Conservation (phyloP, 2,113 vertebrate species). For the Takifugu bimaculatus region DNA sequence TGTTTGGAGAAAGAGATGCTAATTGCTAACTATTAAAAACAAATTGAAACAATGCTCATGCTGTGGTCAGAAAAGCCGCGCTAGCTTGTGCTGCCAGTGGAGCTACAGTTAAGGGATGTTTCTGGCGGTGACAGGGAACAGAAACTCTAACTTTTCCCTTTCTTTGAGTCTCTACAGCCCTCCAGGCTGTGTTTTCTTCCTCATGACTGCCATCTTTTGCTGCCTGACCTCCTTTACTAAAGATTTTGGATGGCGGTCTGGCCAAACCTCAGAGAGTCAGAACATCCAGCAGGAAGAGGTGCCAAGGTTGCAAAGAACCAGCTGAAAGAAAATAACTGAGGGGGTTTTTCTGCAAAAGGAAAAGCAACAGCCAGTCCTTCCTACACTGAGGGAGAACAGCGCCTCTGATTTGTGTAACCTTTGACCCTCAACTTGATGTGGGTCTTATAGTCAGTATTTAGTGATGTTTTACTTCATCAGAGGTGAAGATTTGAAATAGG, state of each 20-base stretch:
- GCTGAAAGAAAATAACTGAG: not conserved
- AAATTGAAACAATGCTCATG: too few relatives aligned
- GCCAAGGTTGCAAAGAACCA: not conserved
- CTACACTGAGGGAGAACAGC: constrained; percentile 25
- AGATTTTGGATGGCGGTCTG: constrained; percentile 35
- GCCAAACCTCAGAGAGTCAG: constrained; percentile 27
- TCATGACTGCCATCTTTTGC: constrained; percentile 25
- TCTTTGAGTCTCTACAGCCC: constrained; percentile 7
- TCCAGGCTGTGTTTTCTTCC: constrained; percentile 12
- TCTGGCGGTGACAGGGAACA: constrained; percentile 52
- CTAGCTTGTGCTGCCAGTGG: too few relatives aligned
- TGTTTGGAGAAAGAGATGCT: too few relatives aligned
- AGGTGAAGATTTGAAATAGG: constrained; percentile 13
- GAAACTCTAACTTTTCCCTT: constrained; percentile 34
- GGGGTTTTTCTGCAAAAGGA: constrained; percentile 32
- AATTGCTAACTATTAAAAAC: too few relatives aligned
- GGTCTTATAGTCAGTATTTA: not conserved
- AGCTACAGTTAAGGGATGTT: constrained; percentile 47
- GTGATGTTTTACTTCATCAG: constrained; percentile 1
- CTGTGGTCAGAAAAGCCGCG: too few relatives aligned
- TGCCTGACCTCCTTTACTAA: constrained; percentile 7
- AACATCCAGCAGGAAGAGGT: not conserved
- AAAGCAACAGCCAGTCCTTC: constrained; percentile 14
- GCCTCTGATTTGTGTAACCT: constrained; percentile 18
- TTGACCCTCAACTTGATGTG: not conserved